These are phyloP conservation scores for Paedocypris micromegethes DNA, from an alignment of 2,797 vertebrate genomes.

Conservation along the genomic window DNA sequence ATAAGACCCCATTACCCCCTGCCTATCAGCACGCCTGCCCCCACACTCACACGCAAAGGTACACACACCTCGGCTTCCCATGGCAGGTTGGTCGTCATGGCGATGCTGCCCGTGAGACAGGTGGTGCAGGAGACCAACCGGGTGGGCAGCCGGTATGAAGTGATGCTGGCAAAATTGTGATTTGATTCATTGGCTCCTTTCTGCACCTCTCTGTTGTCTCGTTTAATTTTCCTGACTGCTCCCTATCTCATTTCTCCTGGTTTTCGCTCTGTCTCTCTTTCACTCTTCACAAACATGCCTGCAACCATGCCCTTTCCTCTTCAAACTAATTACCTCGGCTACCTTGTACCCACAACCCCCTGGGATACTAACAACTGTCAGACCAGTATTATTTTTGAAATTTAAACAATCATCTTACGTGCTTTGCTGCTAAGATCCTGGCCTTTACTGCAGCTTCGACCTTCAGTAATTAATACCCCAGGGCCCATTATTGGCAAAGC, in stretches of 20 bases:
- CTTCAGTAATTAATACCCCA: conserved; percentile 84
- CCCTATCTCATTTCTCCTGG: conserved; percentile 32
- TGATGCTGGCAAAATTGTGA: conserved; percentile 45
- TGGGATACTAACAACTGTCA: conserved; percentile 76
- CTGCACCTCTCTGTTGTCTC: conserved; percentile 18
- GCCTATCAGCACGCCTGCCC: conserved; percentile 30
- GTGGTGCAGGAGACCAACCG: conserved; percentile 13
- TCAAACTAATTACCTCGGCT: conserved; percentile 80
- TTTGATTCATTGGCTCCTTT: conserved; percentile 10
- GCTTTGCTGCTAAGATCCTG: conserved; percentile 76
- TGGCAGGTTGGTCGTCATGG: conserved; percentile 5
- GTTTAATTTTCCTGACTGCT: conserved; percentile 34
- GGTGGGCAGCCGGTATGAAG: conserved; percentile 37
- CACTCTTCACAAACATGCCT: conserved; percentile 70
- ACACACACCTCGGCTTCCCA: conserved; percentile 19
- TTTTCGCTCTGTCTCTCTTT: conserved; percentile 39
- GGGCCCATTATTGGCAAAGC: conserved; percentile 81
- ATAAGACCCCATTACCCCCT: conserved; percentile 48
- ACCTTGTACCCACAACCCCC: conserved; percentile 71
- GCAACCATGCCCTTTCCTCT: conserved; percentile 79
- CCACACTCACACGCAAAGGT: conserved; percentile 14
- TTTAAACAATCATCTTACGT: conserved; percentile 83
- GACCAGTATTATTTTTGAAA: conserved; percentile 81
- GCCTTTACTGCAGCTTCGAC: conserved; percentile 78
- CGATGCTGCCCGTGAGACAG: neutral